Percentiles rank a stretch among this genome's conserved stretches.
These are phyloP conservation scores for Equus przewalskii DNA, from an alignment of 2,113 vertebrate species.

Conservation along the genomic window DNA sequence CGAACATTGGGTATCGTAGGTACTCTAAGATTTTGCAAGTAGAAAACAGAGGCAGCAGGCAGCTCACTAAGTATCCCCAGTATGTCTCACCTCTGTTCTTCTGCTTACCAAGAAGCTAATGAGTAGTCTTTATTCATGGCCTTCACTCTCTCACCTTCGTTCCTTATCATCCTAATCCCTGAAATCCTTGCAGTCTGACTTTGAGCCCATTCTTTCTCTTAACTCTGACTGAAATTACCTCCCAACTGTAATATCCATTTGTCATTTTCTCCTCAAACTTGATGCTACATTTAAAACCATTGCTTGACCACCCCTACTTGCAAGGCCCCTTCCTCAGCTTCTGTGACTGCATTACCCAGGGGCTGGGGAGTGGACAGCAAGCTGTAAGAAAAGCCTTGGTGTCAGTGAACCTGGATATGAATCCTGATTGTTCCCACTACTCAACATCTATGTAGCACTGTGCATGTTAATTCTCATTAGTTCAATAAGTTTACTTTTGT, in stretches of 20 bases:
- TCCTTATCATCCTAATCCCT: neutral
- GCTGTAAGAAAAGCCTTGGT: neutral
- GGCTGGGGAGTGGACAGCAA: accelerated
- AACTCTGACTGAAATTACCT: neutral
- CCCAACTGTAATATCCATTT: neutral
- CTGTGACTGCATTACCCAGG: neutral
- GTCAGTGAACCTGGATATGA: no score
- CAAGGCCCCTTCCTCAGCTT: neutral
- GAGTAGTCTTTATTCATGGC: neutral
- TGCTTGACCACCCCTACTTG: neutral
- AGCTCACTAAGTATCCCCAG: neutral
- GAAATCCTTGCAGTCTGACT: neutral
- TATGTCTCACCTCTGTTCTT: neutral
- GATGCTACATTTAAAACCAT: neutral
- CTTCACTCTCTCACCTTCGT: neutral
- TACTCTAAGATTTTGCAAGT: neutral
- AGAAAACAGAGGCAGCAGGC: neutral
- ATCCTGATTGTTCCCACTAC: neutral
- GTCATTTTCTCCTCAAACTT: neutral
- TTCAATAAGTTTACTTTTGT: neutral
- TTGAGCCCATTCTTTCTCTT: neutral
- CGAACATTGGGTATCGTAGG: neutral
- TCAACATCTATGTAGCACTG: neutral
- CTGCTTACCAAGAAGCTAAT: neutral
- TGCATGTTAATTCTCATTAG: neutral